phyloP scores from a whole-genome alignment of 2,888 invertebrate species.

The Sinodicranocentrus sp. region DNA sequence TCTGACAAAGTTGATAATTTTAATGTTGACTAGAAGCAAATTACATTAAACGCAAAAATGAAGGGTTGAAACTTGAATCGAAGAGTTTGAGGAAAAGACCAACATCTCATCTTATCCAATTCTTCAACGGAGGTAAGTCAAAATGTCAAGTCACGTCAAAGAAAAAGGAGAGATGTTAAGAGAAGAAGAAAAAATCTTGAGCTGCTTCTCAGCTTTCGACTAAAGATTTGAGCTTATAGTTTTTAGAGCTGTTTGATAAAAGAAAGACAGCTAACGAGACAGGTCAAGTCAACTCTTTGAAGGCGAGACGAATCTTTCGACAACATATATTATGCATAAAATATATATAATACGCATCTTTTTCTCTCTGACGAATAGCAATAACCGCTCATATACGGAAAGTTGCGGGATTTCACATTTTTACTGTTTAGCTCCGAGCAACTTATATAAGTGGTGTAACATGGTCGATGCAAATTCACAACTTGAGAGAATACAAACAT shows the following conservation, averaged over 20 bases:
- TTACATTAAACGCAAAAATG: constrained; percentile 54
- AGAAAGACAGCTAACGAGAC: constrained; percentile 69
- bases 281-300: constrained; percentile 63
- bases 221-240: background rate
- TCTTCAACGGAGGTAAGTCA: constrained; percentile 40
- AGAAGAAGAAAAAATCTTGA: constrained; percentile 26
- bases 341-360: background rate
- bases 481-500: constrained; percentile 1
- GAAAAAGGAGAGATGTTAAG: constrained; percentile 40
- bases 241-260: constrained; percentile 33
- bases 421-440: constrained; percentile 21
- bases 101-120: constrained; percentile 8
- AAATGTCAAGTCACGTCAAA: constrained; percentile 64
- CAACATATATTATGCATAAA: constrained; percentile 58
- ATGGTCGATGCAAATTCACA: constrained; percentile 7
- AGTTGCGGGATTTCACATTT: constrained; percentile 17
- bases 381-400: background rate
- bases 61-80: constrained; percentile 28
- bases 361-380: background rate
- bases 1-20: constrained; percentile 61
- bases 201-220: background rate
- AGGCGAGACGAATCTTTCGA: constrained; percentile 71
- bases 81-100: background rate
- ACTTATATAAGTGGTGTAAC: background rate
- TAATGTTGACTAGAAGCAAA: constrained; percentile 57